Percentiles rank a stretch among this genome's conserved stretches.
Conservation (phyloP, 35 echinoderm and acorn worm species). For the Eucidaris tribuloides region DNA sequence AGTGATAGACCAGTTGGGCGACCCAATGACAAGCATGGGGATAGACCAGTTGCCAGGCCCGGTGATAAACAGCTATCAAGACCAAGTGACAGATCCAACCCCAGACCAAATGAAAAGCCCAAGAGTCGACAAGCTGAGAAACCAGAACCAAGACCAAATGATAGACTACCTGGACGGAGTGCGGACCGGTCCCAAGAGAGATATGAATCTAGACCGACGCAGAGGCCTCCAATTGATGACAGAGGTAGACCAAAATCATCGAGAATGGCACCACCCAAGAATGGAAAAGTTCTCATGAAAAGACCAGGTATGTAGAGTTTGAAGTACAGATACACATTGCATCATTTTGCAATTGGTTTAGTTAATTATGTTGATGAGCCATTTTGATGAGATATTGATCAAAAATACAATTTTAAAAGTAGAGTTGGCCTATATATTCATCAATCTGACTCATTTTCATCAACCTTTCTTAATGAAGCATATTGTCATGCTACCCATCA, state of each 20-base stretch:
- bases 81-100: background rate
- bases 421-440: too few species aligned
- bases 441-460: too few species aligned
- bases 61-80: background rate
- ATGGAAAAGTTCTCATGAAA: conserved; percentile 2
- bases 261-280: background rate
- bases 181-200: background rate
- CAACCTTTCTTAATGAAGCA: too few species aligned
- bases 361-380: too few species aligned
- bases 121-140: too few species aligned
- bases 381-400: too few species aligned
- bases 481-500: too few species aligned
- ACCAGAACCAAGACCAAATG: background rate
- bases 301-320: conserved; percentile 31
- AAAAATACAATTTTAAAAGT: too few species aligned
- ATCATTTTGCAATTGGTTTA: too few species aligned
- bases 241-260: conserved; percentile 20
- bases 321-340: too few species aligned
- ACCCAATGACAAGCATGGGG: background rate
- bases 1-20: background rate
- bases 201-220: background rate
- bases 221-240: background rate
- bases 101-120: too few species aligned
- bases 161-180: background rate
- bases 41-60: background rate